These are phyloP conservation scores for Pseudomugil tenellus DNA, from an alignment of 2,797 vertebrate genomes.

Conservation along the genomic window DNA sequence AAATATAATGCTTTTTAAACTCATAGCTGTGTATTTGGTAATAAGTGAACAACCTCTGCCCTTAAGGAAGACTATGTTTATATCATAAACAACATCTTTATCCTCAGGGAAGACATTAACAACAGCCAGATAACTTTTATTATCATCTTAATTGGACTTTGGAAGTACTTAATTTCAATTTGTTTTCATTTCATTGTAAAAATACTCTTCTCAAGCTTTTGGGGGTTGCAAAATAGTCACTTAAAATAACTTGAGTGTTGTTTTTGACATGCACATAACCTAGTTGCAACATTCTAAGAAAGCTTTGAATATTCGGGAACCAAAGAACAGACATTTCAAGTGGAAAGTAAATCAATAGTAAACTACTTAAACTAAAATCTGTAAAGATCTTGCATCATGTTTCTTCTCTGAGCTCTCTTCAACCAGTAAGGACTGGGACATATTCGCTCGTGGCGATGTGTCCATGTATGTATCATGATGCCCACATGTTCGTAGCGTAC, in stretches of 20 bases:
- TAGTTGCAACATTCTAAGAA: neutral
- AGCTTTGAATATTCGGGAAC: neutral
- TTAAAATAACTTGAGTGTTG: neutral
- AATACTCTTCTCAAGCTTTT: neutral
- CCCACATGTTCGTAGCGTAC: too few relatives aligned
- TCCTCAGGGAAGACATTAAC: conserved; percentile 36
- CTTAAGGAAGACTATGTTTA: conserved; percentile 44
- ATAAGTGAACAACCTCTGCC: conserved; percentile 43
- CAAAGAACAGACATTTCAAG: too few relatives aligned
- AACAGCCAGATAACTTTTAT: conserved; percentile 31
- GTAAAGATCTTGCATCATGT: too few relatives aligned
- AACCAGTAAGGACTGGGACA: too few relatives aligned
- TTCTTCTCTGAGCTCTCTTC: too few relatives aligned
- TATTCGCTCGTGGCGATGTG: too few relatives aligned
- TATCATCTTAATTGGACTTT: conserved; percentile 29
- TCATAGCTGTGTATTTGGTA: conserved; percentile 38
- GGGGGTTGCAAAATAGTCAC: neutral
- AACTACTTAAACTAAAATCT: too few relatives aligned
- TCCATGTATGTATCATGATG: too few relatives aligned
- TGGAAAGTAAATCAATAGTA: too few relatives aligned
- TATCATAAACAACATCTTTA: conserved; percentile 36
- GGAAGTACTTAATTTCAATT: conserved; percentile 15
- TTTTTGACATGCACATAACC: conserved; percentile 1
- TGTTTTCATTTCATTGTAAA: neutral
- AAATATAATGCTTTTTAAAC: conserved; percentile 41